Evolutionary conservation across 2,888 invertebrate genomes (phyloP), one percentile per base, ranked within the genome.

Genomic region (Stenichneumon culpator): DNA sequence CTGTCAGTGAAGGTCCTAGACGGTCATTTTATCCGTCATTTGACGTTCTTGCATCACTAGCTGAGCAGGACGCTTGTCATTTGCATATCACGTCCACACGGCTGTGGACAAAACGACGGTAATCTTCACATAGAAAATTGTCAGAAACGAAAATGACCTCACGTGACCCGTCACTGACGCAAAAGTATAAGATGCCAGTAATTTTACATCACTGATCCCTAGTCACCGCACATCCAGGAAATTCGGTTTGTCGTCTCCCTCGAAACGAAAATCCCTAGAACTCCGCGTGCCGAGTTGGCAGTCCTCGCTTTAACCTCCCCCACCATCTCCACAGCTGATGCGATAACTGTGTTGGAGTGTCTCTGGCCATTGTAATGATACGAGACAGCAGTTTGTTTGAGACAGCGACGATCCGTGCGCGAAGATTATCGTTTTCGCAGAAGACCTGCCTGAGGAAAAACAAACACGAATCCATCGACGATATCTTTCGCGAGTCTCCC

Each of bases 251-350:
- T 14, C 52, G 52, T 19, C 14, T 52, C 19, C 19, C 16, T 9
- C 6, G 32, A 52, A 47, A 16, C 52, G 28, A 32, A 44, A 14
- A 44, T 19, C 47, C n/a, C 73, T 57, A 16, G 4, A 32, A 52
- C 9, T 11, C 39, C 1, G 11, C 39, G 19, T 19, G 54, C 0
- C 6, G n/a, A 22, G 74, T 22, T 79, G 73, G 77, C 25, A 73
- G 19, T 54, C 47, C 67, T 22, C n/a, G 44, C 36, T 32, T 14
- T 9, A 22, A 36, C 52, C 39, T 67, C 79, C 63, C 87, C 81
- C 86, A 74, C 39, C 73, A 60, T 67, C 36, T 84, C 85, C 84
- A 87, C 88, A 88, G 87, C 88, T 89, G 89, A 89, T 89, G 87
- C 84, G 89, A 89, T 89, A 89, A 89, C 86, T 82, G 82, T 79